Evolutionary conservation across 1,140 invertebrate species (phyloP), one percentile per base, ranked within the genome.

Genomic region (Lepidurus apus): DNA sequence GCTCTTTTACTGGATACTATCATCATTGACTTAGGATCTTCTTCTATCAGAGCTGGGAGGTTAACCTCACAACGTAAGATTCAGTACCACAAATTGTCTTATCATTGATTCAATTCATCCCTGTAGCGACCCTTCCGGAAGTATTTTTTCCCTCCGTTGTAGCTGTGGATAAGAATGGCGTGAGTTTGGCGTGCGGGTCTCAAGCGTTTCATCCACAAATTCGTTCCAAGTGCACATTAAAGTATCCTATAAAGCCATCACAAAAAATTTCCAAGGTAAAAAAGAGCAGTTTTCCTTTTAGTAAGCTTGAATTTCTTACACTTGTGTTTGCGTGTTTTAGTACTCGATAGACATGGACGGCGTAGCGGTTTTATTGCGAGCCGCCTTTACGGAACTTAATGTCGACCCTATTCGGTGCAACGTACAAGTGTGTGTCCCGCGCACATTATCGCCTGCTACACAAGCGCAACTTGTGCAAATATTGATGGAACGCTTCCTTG

Each of bases 91-190:
- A 17, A 11, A 8, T 34, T 45, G 17, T 2, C 21, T 17, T n/a
- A 75, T 26, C 11, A 26, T n/a, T 26, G 26, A 34, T 26, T 43
- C 74, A 75, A 42, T 34, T 75, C 9, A 3, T 26, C n/a, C n/a
- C n/a, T 21, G 21, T 82, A 88, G 87, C 89, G 9, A 85, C 88
- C 21, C 82, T 90, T 74, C 89, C 90, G 26, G 83, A 87, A 79
- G 34, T 89, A 73, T 91, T 90, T 84, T 89, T 91, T 82, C 89
- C 89, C 17, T 85, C 87, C 79, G 85, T 90, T 43, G 87, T 87
- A 78, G 87, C 88, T 42, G 84, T 85, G n/a, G 83, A 86, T 74
- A 83, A 85, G 65, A 85, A 83, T 73, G 83, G 84, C 43, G 77
- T 80, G 75, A 82, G 84, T 34, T 82, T 85, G 43, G 81, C 86